A percentile compares a stretch with the other conserved stretches of the same genome.
Conservation (phyloP, 1,140 invertebrate species). For the Tetragnatha versicolor region DNA sequence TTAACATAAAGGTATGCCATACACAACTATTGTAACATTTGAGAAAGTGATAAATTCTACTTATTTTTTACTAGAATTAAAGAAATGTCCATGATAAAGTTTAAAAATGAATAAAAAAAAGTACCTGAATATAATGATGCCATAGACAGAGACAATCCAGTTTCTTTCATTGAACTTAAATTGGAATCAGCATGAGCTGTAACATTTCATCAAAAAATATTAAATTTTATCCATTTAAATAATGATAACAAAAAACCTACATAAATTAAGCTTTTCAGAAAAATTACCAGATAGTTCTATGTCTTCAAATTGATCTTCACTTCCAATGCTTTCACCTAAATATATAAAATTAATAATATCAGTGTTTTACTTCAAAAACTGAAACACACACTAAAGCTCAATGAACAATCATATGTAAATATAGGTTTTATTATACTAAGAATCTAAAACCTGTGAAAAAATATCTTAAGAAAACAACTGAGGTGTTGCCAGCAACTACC, state of each 20-base stretch:
- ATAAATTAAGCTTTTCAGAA: constrained; percentile 54
- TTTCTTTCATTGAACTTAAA: constrained; percentile 59
- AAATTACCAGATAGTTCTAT: constrained; percentile 62
- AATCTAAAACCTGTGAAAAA: too few species aligned
- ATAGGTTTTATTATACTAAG: too few species aligned
- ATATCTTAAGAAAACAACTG: too few species aligned
- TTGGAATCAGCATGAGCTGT: constrained; percentile 43
- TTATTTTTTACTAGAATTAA: not conserved
- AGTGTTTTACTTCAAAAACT: not conserved
- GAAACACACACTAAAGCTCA: too few species aligned
- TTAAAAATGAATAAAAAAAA: not conserved
- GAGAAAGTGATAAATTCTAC: not conserved
- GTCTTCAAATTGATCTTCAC: constrained; percentile 68
- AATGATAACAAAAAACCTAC: not conserved
- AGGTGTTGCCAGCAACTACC: too few species aligned
- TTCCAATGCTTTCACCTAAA: constrained; percentile 64
- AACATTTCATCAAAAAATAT: not conserved
- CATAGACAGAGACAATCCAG: constrained; percentile 71
- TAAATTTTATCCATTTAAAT: not conserved
- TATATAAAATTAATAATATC: not conserved
- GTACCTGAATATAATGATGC: constrained; percentile 71
- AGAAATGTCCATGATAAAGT: not conserved
- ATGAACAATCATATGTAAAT: too few species aligned
- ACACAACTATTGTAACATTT: too few species aligned
- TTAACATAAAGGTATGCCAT: too few species aligned